phyloP scores from a whole-genome alignment of 2,888 invertebrate genomes.

The Dendrolimus pini region DNA sequence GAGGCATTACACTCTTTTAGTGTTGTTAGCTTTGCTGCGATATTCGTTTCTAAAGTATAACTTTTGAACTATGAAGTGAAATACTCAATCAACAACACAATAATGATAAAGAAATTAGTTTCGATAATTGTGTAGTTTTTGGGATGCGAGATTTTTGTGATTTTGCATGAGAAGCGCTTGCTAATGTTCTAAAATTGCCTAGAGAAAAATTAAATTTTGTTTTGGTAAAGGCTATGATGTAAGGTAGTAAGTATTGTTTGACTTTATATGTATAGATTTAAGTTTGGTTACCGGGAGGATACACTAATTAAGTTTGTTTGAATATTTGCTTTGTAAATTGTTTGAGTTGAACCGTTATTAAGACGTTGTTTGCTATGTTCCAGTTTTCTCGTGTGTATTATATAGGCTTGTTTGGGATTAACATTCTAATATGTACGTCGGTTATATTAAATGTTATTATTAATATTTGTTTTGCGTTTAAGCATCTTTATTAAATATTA shows the following conservation, averaged over 20 bases:
- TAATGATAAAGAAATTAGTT: too few species aligned
- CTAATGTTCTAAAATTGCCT: too few species aligned
- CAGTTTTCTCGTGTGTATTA: conserved; percentile 33
- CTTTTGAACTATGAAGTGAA: too few species aligned
- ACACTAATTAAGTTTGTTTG: conserved; percentile 66
- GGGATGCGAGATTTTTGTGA: too few species aligned
- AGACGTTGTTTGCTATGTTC: conserved; percentile 47
- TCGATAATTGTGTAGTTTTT: too few species aligned
- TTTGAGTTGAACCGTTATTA: conserved; percentile 60
- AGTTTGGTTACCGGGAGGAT: conserved; percentile 34
- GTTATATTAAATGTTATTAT: neutral
- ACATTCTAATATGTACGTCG: neutral
- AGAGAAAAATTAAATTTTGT: too few species aligned
- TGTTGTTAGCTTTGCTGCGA: too few species aligned
- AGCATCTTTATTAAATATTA: neutral
- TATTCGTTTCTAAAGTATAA: too few species aligned
- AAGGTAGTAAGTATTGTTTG: neutral
- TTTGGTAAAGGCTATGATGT: too few species aligned
- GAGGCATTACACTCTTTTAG: too few species aligned
- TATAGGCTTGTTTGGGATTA: conserved; percentile 15
- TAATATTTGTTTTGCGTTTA: neutral
- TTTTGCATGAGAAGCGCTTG: too few species aligned
- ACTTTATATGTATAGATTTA: neutral
- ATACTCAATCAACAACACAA: too few species aligned
- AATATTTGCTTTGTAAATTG: conserved; percentile 67